These are phyloP conservation scores for Channa striata DNA, from an alignment of 2,797 vertebrate genomes.

Conservation along the genomic window DNA sequence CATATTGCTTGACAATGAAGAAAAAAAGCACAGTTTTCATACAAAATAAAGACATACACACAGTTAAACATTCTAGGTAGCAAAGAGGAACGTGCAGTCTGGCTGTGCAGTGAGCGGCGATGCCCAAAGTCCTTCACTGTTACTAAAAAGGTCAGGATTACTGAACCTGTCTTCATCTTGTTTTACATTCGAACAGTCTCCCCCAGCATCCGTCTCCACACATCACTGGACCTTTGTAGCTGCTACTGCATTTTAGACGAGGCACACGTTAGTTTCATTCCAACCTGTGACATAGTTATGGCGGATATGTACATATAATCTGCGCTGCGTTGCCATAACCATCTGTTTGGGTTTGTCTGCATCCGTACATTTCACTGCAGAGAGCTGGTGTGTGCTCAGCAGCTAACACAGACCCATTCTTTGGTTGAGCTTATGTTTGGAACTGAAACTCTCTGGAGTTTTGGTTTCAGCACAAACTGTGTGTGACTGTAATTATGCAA, in stretches of 20 bases:
- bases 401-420: conserved; percentile 23
- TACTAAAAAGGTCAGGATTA: too few species aligned
- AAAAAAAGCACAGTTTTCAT: too few species aligned
- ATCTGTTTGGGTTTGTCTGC: conserved; percentile 10
- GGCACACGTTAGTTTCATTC: neutral
- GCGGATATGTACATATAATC: too few species aligned
- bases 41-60: too few species aligned
- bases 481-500: conserved; percentile 74
- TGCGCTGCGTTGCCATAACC: neutral
- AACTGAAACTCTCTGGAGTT: conserved; percentile 52
- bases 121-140: too few species aligned
- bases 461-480: conserved; percentile 50
- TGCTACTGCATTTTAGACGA: fast-evolving
- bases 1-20: too few species aligned
- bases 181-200: neutral
- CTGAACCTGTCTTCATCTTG: neutral
- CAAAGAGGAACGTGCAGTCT: too few species aligned
- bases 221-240: too few species aligned
- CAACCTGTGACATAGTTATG: neutral
- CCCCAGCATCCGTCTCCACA: neutral
- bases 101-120: too few species aligned
- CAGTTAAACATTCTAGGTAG: too few species aligned
- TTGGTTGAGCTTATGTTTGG: conserved; percentile 48
- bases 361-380: neutral
- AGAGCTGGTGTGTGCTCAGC: neutral